Base-by-base conservation (phyloP, 2,797 vertebrate species). In the Tiaroga cobitis region DNA sequence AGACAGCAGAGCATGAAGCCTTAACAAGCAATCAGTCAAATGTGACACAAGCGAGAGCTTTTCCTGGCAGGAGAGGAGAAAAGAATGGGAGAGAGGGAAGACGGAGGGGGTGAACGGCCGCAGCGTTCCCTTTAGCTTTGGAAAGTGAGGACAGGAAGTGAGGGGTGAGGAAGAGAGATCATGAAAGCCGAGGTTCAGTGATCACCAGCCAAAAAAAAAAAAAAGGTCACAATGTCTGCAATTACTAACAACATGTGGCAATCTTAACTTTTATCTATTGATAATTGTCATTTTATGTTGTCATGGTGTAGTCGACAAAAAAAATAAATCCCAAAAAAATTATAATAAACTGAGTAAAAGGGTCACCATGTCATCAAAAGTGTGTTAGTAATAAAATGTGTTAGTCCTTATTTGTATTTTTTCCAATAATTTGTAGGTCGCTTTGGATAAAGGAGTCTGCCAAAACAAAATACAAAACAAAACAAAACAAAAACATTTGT, bases 11-110 rank as follows among this genome's bases (percentile, higher is more conserved):
- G 92, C 82, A 85, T 92, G 92, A 91, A 94, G 93, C 93, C 92
- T 93, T 95, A 94, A 95, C 94, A 94, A 94, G 93, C 89, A 92
- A 92, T 93, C 92, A 91, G 92, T 94, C 90, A 92, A 82, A 89
- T 88, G 87, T 90, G 90, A 84, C 87, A 78, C 72, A 65, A 29
- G 88, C 89, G 86, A 34, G 88, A 91, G 89, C 92, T 87, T 92
- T 91, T 95, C 93, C 93, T 90, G 85, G 68, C 92, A 92, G 92
- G 92, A 93, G 92, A 91, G 78, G 41, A 77, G 86, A 89, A 63
- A 79, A 69, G 80, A 78, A 92, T 91, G 91, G 91, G 90, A 91
- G 89, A 91, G 85, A 79, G 90, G 88, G 91, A 93, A 91, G 83
- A 81, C 87, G 88, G 89, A 89, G 88, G 90, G 87, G 88, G 90